phyloP scores from a whole-genome alignment of 2,113 vertebrate genomes.

The Oxyura jamaicensis region DNA sequence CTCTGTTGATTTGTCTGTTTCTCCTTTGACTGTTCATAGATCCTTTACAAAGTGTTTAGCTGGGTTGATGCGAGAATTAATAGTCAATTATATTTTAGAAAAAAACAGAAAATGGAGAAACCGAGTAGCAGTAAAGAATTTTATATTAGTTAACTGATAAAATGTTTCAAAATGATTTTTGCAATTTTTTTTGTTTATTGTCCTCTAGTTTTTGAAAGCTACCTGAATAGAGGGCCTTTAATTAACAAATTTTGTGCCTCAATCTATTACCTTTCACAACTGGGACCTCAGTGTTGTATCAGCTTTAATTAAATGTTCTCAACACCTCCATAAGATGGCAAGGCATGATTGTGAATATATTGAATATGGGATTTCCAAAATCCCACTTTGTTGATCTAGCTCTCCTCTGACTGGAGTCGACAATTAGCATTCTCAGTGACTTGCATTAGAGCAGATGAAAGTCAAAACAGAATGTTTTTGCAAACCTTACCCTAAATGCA shows the following conservation, averaged over 20 bases:
- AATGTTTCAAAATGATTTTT: background rate
- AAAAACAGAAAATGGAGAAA: background rate
- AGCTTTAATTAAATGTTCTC: conserved; percentile 37
- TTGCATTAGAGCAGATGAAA: background rate
- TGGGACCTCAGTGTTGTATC: background rate
- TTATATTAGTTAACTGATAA: background rate
- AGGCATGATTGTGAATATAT: background rate
- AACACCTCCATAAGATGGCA: background rate
- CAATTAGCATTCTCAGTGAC: background rate
- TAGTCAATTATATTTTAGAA: background rate
- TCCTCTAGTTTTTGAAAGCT: background rate
- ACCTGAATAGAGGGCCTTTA: background rate
- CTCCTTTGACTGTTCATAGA: background rate
- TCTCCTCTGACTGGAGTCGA: background rate
- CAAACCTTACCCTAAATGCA: background rate
- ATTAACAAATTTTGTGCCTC: background rate
- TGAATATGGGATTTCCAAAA: conserved; percentile 21
- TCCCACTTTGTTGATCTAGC: background rate
- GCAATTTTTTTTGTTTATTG: background rate
- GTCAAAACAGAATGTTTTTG: background rate
- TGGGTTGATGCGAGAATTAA: background rate
- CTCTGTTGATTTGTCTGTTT: background rate
- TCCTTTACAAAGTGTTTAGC: background rate
- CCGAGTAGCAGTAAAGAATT: background rate
- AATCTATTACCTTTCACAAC: background rate